phyloP scores from a whole-genome alignment of 2,113 vertebrate genomes.

The Fregetta grallaria region DNA sequence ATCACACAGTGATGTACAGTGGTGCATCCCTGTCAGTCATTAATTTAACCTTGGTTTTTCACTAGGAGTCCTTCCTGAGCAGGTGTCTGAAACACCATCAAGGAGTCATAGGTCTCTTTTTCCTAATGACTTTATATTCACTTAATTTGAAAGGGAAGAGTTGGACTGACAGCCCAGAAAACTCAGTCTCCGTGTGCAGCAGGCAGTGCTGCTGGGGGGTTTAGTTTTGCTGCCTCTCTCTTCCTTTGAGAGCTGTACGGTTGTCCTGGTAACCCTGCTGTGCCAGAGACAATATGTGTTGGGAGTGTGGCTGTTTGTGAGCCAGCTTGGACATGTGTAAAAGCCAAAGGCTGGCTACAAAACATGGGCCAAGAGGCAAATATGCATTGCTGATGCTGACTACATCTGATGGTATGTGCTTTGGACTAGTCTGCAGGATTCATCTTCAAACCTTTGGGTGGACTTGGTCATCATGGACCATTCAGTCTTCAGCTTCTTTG shows the following conservation, averaged over 20 bases:
- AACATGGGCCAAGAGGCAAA: not conserved
- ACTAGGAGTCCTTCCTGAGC: not conserved
- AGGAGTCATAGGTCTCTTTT: not conserved
- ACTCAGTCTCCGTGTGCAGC: not conserved
- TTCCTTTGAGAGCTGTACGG: not conserved
- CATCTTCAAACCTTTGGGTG: not conserved
- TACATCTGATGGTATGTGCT: not conserved
- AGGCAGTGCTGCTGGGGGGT: not conserved
- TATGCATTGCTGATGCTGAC: not conserved
- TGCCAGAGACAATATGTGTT: not conserved
- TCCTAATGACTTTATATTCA: not conserved
- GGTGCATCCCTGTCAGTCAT: not conserved
- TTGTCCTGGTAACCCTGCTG: not conserved
- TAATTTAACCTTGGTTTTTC: not conserved
- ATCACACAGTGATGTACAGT: rapidly evolving
- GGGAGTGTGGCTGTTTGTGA: not conserved
- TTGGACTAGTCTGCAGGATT: not conserved
- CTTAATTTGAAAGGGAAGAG: not conserved
- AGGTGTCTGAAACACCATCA: not conserved
- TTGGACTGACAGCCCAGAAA: not conserved
- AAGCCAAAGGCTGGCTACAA: not conserved
- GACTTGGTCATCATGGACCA: not conserved
- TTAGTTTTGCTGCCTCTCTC: not conserved
- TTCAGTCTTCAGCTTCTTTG: not conserved
- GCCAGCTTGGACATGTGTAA: not conserved